Base-by-base conservation (phyloP, 2,888 invertebrate species). In the Gandaritis pyraliata region DNA sequence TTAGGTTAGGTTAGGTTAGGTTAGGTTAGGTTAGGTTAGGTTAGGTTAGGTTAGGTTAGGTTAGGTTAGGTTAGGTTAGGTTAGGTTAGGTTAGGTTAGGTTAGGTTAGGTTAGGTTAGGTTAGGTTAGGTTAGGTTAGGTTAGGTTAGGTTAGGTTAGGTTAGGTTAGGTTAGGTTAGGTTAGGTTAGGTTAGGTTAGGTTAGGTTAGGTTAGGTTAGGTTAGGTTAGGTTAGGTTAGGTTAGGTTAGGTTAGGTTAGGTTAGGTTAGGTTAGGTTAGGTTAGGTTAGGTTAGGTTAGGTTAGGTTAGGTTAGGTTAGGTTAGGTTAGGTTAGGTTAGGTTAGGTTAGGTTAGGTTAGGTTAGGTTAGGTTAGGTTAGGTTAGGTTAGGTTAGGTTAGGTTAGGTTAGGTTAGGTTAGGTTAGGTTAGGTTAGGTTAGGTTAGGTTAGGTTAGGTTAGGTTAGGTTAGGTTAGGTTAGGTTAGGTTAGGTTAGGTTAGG, bases 351-450 rank as follows among this genome's bases (percentile, higher is more conserved):
- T 38, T 38, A 38, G 38, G 54, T 43, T 39, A 13, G 39, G 58
- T 56, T 58, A 58, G 58, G 62, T 58, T 58, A 63, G 58, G 63
- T 63, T 63, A 64, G 60, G 58, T 59, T 59, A 55, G 58, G 63
- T 58, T 58, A 63, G 58, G 63, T 63, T 63, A 59, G 63, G 59
- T 63, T 59, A 52, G 58, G 58, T 47, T 58, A 59, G 12, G n/a
- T 1, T 39, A 8, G 38, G 64, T 56, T 56, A 64, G 56, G 63
- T 65, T 65, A 52, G 61, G 58, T 65, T 65, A 55, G 58, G 58
- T 58, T 61, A 56, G 55, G 65, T 61, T 65, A 62, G 62, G 62
- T 63, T 63, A 60, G 60, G 66, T 62, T 62, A 63, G 63, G 66
- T 66, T 66, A 64, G 66, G 8, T 45, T 38, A 18, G 38, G 18